Base-by-base conservation (phyloP, 1,140 invertebrate species). In the Drosophila kepulauana region DNA sequence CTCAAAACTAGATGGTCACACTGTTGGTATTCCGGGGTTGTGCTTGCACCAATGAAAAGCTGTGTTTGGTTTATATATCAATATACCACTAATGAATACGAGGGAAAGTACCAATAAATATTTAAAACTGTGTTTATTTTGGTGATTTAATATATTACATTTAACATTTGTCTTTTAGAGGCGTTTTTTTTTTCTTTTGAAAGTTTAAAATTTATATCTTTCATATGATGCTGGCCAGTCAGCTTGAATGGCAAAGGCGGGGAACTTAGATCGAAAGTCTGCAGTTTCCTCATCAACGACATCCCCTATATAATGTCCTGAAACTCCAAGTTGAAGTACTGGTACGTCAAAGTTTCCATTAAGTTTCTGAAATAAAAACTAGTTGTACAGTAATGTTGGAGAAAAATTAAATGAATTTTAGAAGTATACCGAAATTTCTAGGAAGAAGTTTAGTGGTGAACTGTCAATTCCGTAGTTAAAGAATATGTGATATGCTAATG, bases 181-280 rank as follows among this genome's bases (percentile, higher is more conserved):
- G 30, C 30, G 1, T 33, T 33, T 1, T 33, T 33, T 35, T 38
- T 11, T 35, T 35, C 6, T 35, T 20, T 38, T 2, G 8, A 10
- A 10, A 25, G 20, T 38, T 11, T 71, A 64, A 38, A 63, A 58
- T 25, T 64, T 75, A 10, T 64, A 63, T 51, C 72, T 41, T 25
- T 79, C 48, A 49, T 80, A 80, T 7, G 35, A 43, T 7, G 71
- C 3, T 11, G 78, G 77, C 78, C 78, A 80, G 4, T 69, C 7
- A 1, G 79, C 54, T 2, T 45, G 10, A 4, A 73, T 67, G 3
- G 78, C 16, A 49, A 61, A 80, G 6, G 52, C 33, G 4, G 78
- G 77, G 11, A 75, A 65, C 8, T 59, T 46, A 10, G 62, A 33
- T n/a, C 54, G 61, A 1, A 80, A 70, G 2, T 54, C 8, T 16